A percentile compares a stretch with the other conserved stretches of the same genome.
phyloP scores from a whole-genome alignment of 2,113 vertebrate species.

The Geococcyx californianus region DNA sequence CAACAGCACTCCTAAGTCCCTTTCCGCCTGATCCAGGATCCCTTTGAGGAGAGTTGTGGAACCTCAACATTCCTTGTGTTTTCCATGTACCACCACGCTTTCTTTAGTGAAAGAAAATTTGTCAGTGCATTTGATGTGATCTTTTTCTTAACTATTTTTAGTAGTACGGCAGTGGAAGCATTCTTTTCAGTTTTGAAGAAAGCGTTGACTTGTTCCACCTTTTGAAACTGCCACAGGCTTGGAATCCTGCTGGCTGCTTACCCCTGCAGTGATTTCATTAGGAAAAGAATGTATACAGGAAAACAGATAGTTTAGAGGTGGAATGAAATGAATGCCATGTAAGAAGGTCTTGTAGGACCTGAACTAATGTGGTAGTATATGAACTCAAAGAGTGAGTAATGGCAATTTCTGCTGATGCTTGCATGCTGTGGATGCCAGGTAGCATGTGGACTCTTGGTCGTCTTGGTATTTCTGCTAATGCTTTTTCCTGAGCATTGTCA shows the following conservation, averaged over 20 bases:
- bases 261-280: background rate
- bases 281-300: background rate
- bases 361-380: background rate
- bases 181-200: background rate
- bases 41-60: background rate
- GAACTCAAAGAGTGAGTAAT: background rate
- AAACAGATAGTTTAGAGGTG: background rate
- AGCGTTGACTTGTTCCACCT: background rate
- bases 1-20: too few species aligned
- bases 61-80: background rate
- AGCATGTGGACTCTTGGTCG: too few species aligned
- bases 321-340: background rate
- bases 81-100: background rate
- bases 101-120: background rate
- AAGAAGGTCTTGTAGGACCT: background rate
- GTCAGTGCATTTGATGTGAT: background rate
- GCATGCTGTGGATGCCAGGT: too few species aligned
- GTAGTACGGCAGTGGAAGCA: background rate
- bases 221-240: background rate
- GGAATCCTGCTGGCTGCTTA: background rate
- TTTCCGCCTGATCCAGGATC: too few species aligned
- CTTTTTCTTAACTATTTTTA: background rate
- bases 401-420: background rate
- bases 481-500: background rate
- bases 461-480: background rate